Evolutionary conservation across 2,113 vertebrate species (phyloP), one percentile per base, ranked within the genome.

Genomic region (Potamarius usumacintae): DNA sequence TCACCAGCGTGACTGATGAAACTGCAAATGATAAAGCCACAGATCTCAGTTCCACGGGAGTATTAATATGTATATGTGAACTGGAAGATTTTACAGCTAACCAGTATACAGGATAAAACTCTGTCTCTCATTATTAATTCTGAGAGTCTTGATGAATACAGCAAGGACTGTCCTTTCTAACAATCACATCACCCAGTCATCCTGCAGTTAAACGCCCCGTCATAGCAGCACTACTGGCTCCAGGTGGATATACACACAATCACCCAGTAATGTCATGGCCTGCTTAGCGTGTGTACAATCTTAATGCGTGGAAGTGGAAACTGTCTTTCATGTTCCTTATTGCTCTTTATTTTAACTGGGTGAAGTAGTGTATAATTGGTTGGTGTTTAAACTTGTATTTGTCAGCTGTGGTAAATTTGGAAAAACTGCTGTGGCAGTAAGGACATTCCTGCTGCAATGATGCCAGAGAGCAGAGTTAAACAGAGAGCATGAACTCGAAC

Each of bases 401-500:
- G 30, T 69, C n/a, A 52, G 57, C 58, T 52, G 27, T 50, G n/a
- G 9, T 58, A 76, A 60, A 76, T 6, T 15, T 53, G 25, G 34
- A 14, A 17, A 3, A 14, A 58, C 22, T 87, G 25, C 5, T 72
- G 12, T 57, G 52, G 12, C 30, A 86, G 1, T 81, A 22, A 87
- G 25, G 25, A 22, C 17, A 58, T 58, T 30, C n/a, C 55, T 76
- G 25, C 27, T 69, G 65, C 71, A 55, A 71, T 48, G 30, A 57
- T 84, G 50, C 57, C 57, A 83, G 52, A 34, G n/a, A 55, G 2
- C 57, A 34, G 30, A 50, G 17, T 25, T 77, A 76, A 82, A 84
- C 62, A 87, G 9, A 63, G 53, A 81, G 50, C n/a, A 83, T 63
- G 58, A 65, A 62, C 67, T 87, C n/a, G 25, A 83, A 84, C 86